A percentile compares a stretch with the other conserved stretches of the same genome.
These are phyloP conservation scores for Metacarcinus magister DNA, from an alignment of 2,888 invertebrate species.

Conservation along the genomic window DNA sequence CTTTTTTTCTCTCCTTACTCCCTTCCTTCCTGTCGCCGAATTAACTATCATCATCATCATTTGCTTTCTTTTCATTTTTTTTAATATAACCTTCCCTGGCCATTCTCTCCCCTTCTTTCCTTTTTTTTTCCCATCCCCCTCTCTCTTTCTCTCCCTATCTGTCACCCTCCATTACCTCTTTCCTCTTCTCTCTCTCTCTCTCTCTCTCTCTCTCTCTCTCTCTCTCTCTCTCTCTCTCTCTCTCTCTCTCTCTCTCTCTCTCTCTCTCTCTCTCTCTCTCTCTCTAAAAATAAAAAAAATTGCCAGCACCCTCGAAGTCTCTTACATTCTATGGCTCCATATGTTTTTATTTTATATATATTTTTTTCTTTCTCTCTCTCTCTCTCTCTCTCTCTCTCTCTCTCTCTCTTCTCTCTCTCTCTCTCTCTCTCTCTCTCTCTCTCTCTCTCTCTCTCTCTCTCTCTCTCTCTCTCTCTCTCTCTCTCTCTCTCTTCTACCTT, in stretches of 20 bases:
- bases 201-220: slow-evolving; percentile 48
- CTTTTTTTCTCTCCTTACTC: neutral
- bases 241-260: neutral
- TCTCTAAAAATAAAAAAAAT: too few relatives aligned
- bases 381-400: slow-evolving; percentile 52
- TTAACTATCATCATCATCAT: neutral
- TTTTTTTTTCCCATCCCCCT: neutral
- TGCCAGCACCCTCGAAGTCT: too few relatives aligned
- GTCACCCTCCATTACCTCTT: neutral
- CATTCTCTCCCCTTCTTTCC: neutral
- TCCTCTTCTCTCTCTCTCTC: slow-evolving; percentile 38
- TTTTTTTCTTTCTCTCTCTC: neutral
- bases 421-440: slow-evolving; percentile 48
- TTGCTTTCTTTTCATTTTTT: neutral
- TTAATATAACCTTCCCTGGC: neutral
- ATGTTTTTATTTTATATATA: neutral
- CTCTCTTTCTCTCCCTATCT: slow-evolving; percentile 49
- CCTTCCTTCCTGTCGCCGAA: neutral
- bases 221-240: slow-evolving; percentile 43
- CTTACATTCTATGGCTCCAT: too few relatives aligned
- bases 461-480: slow-evolving; percentile 37
- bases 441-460: slow-evolving; percentile 53
- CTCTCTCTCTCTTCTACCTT: neutral
- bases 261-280: too few relatives aligned
- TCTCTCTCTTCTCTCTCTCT: slow-evolving; percentile 48